Evolutionary conservation across 2,797 vertebrate genomes (phyloP).

Genomic region (Tarsius wallacei): DNA sequence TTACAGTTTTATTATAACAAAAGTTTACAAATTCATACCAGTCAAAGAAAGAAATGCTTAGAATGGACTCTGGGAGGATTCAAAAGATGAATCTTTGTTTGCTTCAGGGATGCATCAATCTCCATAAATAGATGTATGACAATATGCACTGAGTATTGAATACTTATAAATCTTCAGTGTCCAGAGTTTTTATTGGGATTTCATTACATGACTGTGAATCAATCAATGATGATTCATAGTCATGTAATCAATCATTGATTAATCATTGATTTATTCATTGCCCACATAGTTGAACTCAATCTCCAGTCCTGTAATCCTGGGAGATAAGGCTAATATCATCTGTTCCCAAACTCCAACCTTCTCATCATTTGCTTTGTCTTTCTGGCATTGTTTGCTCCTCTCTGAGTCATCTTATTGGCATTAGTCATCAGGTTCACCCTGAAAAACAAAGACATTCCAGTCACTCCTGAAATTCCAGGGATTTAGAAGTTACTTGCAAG

Average conservation of each 20-base stretch:
- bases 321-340: neutral
- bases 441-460: neutral
- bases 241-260: no score
- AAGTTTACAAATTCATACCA: neutral
- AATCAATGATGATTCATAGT: no score
- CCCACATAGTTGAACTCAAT: neutral
- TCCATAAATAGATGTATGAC: neutral
- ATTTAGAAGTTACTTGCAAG: neutral
- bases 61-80: neutral
- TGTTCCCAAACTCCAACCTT: neutral
- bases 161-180: neutral
- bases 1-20: neutral
- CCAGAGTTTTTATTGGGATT: neutral
- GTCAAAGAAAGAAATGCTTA: neutral
- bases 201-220: neutral
- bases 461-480: neutral
- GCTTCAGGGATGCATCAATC: neutral
- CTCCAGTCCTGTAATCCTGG: neutral
- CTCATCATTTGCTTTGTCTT: neutral
- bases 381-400: neutral
- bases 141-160: neutral
- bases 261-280: neutral
- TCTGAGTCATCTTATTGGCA: neutral
- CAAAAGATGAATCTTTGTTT: neutral
- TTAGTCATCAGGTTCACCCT: neutral